Evolutionary conservation across 2,888 invertebrate genomes (phyloP).

Genomic region (Galeruca laticollis): DNA sequence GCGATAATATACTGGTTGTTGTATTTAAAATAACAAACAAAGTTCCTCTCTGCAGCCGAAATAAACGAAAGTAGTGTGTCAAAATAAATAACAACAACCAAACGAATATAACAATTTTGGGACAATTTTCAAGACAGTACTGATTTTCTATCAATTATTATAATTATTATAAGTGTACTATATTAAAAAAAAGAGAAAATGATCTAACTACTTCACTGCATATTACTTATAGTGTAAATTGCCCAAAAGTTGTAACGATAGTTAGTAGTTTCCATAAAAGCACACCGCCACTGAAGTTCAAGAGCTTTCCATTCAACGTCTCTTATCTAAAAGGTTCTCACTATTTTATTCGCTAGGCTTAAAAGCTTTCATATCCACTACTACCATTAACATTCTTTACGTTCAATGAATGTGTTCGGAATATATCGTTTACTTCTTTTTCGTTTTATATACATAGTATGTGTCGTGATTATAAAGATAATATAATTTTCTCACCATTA

Average conservation of each 20-base stretch:
- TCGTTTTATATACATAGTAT: neutral
- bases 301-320: slow-evolving; percentile 40
- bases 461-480: neutral
- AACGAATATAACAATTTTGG: too few relatives aligned
- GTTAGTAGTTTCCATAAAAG: neutral
- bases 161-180: too few relatives aligned
- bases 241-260: neutral
- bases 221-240: neutral
- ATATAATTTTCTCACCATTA: neutral
- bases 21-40: too few relatives aligned
- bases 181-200: neutral
- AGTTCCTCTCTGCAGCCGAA: too few relatives aligned
- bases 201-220: neutral
- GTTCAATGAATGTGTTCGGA: slow-evolving; percentile 16
- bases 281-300: slow-evolving; percentile 19
- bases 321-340: slow-evolving; percentile 55
- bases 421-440: slow-evolving; percentile 7
- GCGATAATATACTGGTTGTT: too few relatives aligned
- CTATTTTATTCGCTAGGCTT: slow-evolving; percentile 49
- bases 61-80: too few relatives aligned
- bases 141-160: too few relatives aligned
- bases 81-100: too few relatives aligned
- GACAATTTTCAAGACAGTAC: too few relatives aligned
- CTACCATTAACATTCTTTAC: slow-evolving; percentile 27
- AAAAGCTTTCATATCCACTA: slow-evolving; percentile 52